These are phyloP conservation scores for Pteruthius melanotis DNA, from an alignment of 2,113 vertebrate species.

Conservation along the genomic window DNA sequence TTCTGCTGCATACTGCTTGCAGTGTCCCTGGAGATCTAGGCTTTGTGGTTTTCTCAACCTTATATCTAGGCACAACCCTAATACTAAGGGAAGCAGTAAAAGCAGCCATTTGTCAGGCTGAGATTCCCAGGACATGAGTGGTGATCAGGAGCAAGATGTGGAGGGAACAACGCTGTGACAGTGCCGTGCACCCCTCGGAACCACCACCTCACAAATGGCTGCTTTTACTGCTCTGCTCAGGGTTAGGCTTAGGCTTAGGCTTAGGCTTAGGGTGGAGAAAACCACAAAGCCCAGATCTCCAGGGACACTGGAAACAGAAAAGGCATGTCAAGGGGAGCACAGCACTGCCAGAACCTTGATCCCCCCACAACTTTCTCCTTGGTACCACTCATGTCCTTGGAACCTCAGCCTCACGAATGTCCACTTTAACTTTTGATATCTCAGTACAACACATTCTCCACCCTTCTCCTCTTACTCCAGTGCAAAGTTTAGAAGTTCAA, in stretches of 20 bases:
- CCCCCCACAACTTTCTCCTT: background rate
- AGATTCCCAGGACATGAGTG: too few relatives aligned
- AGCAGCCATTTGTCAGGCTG: background rate
- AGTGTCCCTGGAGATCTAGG: background rate
- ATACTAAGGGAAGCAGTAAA: background rate
- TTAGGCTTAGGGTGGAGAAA: too few relatives aligned
- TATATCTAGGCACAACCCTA: background rate
- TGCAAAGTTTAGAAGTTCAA: background rate
- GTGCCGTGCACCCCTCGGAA: background rate
- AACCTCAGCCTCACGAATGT: background rate
- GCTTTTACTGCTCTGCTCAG: background rate
- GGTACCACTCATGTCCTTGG: background rate
- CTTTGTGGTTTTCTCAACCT: background rate
- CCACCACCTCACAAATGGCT: accelerated
- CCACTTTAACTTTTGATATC: background rate
- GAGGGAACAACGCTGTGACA: background rate
- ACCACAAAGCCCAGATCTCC: background rate
- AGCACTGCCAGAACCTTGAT: too few relatives aligned
- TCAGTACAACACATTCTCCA: background rate
- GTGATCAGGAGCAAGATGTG: background rate
- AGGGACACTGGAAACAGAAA: too few relatives aligned
- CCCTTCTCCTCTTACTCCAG: background rate
- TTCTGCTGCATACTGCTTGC: background rate
- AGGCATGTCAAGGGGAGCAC: too few relatives aligned
- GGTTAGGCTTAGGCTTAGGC: too few relatives aligned